Evolutionary conservation across 2,888 invertebrate genomes (phyloP), one percentile per base, ranked within the genome.

Genomic region (Limenitis camilla): DNA sequence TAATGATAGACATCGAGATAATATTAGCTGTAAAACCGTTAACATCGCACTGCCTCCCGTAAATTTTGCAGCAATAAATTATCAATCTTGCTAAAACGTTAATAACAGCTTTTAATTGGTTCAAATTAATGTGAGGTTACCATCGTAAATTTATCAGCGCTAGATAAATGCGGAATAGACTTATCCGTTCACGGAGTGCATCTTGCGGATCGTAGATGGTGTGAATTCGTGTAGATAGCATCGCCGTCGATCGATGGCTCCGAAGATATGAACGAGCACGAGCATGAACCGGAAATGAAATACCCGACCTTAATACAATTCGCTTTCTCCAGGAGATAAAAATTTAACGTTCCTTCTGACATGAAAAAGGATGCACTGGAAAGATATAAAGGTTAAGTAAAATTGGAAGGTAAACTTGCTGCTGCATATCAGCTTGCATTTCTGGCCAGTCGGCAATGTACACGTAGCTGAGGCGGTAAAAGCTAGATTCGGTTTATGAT

Each of bases 291-390:
- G 66, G 62, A 69, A 70, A 67, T 61, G 52, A 58, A 62, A 60
- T 61, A 60, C 44, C 52, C 51, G 44, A 59, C 57, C 53, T 57
- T 60, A 57, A 60, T 40, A 52, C 56, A 52, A 57, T 51, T 40
- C 48, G 68, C 81, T 82, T 83, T 83, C 81, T 69, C 75, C 55
- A 61, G 55, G 59, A 71, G 75, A 78, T 78, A 77, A 71, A 65
- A 67, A 52, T 66, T 76, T 70, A n/a, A 76, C 68, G 66, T 64
- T 61, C 62, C 56, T 55, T 45, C 60, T 65, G 63, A 68, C 65
- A 55, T 32, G 60, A 65, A 70, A 71, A 74, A 75, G 79, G 75
- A 78, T 71, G 70, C 66, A 58, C 61, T 56, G 41, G 33, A 50
- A 46, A 55, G 56, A 62, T 56, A 56, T 61, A 56, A 60, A 60